phyloP scores from a whole-genome alignment of 30 jellyfish, hydroid and myxozoan species.

The Hydractinia echinata region DNA sequence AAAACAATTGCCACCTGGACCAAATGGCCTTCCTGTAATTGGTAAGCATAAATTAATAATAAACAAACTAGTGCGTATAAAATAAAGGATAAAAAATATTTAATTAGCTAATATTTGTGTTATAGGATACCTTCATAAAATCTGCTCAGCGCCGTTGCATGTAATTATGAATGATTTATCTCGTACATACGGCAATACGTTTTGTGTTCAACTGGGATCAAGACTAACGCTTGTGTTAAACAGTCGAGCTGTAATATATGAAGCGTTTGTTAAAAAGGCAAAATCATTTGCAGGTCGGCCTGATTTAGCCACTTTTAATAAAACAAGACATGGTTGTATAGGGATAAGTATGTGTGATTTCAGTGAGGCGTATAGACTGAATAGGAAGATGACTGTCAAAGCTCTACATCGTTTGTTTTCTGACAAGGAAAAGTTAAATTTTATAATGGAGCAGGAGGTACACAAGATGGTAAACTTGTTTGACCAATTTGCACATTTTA shows the following conservation, averaged over 20 bases:
- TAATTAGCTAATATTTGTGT: background rate
- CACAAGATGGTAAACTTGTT: constrained; percentile 19
- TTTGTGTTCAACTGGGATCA: constrained; percentile 32
- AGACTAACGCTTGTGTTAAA: constrained; percentile 26
- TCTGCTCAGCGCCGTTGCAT: constrained; percentile 26
- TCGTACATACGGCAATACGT: constrained; percentile 27
- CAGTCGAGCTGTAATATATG: constrained; percentile 30
- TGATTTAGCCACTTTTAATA: constrained; percentile 30
- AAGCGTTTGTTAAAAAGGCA: constrained; percentile 25
- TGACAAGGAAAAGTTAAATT: constrained; percentile 1
- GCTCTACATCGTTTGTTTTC: constrained; percentile 18
- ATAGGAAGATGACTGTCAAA: constrained; percentile 15
- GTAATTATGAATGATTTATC: constrained; percentile 9
- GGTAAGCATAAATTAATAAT: background rate
- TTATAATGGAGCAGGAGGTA: constrained; percentile 12
- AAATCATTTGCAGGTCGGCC: constrained; percentile 44
- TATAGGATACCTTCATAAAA: constrained; percentile 26
- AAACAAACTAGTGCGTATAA: no score
- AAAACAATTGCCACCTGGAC: constrained; percentile 19
- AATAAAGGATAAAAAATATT: background rate
- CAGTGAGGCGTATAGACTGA: constrained; percentile 27
- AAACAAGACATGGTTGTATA: constrained; percentile 25
- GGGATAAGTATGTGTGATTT: constrained; percentile 36
- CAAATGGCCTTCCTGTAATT: constrained; percentile 11
- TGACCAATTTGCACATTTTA: background rate